phyloP scores from a whole-genome alignment of 2,113 vertebrate genomes.

The Melanerpes aurifrons region DNA sequence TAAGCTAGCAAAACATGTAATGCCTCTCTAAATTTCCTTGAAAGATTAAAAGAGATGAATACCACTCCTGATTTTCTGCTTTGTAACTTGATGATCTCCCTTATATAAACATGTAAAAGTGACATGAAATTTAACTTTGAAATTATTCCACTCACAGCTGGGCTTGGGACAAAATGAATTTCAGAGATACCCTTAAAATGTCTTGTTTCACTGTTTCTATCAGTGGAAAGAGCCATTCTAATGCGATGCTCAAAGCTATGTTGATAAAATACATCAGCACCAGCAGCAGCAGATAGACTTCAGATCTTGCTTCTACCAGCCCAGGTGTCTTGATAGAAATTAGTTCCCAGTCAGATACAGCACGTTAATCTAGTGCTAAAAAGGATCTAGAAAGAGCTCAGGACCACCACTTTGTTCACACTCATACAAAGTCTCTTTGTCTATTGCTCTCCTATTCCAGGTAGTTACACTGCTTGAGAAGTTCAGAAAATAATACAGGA shows the following conservation, averaged over 20 bases:
- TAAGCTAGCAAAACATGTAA: not conserved
- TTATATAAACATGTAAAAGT: not conserved
- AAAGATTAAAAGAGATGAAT: not conserved
- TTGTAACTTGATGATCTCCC: not conserved
- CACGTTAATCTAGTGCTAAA: not conserved
- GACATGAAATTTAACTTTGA: not conserved
- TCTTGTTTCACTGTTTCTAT: not conserved
- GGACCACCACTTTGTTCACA: not conserved
- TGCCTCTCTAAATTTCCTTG: not conserved
- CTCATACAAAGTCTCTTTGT: not conserved
- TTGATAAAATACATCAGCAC: not conserved
- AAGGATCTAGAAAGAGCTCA: not conserved
- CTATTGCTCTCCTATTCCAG: not conserved
- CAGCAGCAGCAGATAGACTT: not conserved
- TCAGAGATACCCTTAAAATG: not conserved
- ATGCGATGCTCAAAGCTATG: not conserved
- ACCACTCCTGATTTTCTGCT: not conserved
- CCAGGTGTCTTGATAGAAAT: not conserved
- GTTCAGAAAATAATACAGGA: not conserved
- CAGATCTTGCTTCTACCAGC: not conserved
- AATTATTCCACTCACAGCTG: not conserved
- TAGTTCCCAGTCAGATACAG: not conserved
- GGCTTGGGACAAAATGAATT: not conserved
- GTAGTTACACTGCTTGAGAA: not conserved
- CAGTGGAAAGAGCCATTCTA: not conserved